Evolutionary conservation across 2,797 vertebrate genomes (phyloP), one percentile per base, ranked within the genome.

Genomic region (Jordanella pulchra): DNA sequence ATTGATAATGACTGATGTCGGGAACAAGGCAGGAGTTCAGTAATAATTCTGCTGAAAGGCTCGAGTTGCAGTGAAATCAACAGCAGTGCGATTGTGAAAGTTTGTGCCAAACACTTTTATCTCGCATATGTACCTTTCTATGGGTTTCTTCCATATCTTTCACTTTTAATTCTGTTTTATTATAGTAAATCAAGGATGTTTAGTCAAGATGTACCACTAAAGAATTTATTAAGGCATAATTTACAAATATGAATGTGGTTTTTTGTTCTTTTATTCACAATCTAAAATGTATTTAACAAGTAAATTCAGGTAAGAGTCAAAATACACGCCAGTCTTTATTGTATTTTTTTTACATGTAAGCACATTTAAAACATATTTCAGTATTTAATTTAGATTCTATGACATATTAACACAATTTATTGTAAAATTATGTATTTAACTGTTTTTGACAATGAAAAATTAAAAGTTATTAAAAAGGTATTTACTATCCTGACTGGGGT

Each of bases 1-100:
- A 81, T 83, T 89, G 88, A 91, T 90, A 65, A 44, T 47, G 2
- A 42, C 32, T 72, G 75, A 78, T 81, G 86, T 76, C 12, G 27
- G 72, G 50, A n/a, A 44, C 55, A 35, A 28, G 80, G 75, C 72
- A 0, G 15, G 67, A 71, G 78, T 71, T 88, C 67, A 77, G 72
- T 48, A 3, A 69, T 28, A 55, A 2, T 56, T 63, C 61, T 74
- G 79, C 25, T 58, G 58, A 35, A 63, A 67, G 23, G 32, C 60
- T 42, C 2, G 5, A 42, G 67, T 2, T 30, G 72, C 21, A 1
- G 44, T 23, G 61, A 32, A n/a, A 69, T 71, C 61, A 60, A 42
- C 68, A 7, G 27, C 66, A 66, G 35, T 28, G 60, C 18, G 1
- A 51, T 56, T 15, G 5, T 28, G 28, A 28, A 74, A 71, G 54